Percentiles rank a stretch among this genome's conserved stretches.
These are phyloP conservation scores for Caenorhabditis zanzibari DNA, from an alignment of 2,888 invertebrate genomes.

Conservation along the genomic window DNA sequence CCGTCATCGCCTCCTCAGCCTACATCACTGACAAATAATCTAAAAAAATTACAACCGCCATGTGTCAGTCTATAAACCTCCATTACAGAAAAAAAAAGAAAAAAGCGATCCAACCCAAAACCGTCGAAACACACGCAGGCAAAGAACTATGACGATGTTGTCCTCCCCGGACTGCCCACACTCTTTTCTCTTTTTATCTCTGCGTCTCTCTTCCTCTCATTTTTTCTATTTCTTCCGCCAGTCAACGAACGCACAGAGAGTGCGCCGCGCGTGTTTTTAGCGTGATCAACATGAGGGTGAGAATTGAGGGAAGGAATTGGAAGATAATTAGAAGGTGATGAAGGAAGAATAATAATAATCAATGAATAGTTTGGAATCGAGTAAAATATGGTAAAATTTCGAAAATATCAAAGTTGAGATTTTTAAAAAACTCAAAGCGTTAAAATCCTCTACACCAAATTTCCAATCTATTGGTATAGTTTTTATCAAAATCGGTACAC, in stretches of 20 bases:
- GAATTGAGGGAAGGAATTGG: neutral
- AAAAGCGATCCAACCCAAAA: slow-evolving; percentile 1
- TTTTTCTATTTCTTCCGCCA: neutral
- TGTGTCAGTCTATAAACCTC: too few species aligned
- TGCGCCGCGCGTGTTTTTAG: slow-evolving; percentile 56
- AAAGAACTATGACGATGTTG: slow-evolving; percentile 18
- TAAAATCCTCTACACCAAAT: too few species aligned
- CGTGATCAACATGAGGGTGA: slow-evolving; percentile 41
- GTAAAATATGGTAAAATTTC: too few species aligned
- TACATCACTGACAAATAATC: too few species aligned
- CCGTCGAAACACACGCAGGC: slow-evolving; percentile 31
- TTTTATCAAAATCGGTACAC: too few species aligned
- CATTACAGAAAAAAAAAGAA: neutral
- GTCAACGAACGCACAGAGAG: slow-evolving; percentile 44
- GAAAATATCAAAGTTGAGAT: too few species aligned
- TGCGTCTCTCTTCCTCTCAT: neutral
- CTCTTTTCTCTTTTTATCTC: neutral
- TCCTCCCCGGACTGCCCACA: slow-evolving; percentile 45
- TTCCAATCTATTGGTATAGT: too few species aligned
- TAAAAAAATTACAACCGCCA: too few species aligned
- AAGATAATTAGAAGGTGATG: neutral
- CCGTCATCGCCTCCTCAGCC: too few species aligned
- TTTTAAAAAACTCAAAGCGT: too few species aligned
- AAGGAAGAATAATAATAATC: neutral
- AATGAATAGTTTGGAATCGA: too few species aligned